Conservation (phyloP, 2,113 vertebrate genomes). For the Pseudorasbora parva region DNA sequence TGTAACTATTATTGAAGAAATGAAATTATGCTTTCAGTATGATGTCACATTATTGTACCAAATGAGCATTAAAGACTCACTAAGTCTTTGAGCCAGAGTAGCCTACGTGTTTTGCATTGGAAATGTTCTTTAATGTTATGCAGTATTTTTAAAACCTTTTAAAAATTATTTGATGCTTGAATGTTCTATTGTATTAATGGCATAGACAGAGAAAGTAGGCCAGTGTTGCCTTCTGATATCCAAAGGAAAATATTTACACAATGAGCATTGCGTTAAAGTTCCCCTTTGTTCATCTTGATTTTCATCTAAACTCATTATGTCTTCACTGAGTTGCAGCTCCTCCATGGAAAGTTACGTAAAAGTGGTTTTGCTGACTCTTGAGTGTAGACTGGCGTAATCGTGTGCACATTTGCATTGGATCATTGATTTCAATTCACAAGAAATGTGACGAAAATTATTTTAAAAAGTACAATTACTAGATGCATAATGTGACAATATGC, state of each 20-base stretch:
- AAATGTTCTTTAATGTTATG: neutral
- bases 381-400: neutral
- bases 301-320: neutral
- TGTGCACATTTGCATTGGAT: neutral
- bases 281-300: conserved; percentile 17
- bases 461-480: too few relatives aligned
- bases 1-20: too few relatives aligned
- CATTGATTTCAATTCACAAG: neutral
- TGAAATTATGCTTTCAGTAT: too few relatives aligned
- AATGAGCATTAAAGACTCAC: neutral
- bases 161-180: neutral
- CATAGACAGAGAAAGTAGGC: neutral
- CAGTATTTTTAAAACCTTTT: too few relatives aligned
- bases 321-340: conserved; percentile 9
- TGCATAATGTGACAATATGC: neutral
- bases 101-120: neutral
- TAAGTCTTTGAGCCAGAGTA: neutral
- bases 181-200: neutral
- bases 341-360: conserved; percentile 55
- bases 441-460: neutral
- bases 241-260: neutral
- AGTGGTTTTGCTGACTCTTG: conserved; percentile 43
- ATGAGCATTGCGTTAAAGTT: neutral
- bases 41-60: too few relatives aligned
- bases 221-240: neutral